A percentile compares a stretch with the other conserved stretches of the same genome.
These are phyloP conservation scores for Apamea crenata DNA, from an alignment of 2,888 invertebrate genomes.

Conservation along the genomic window DNA sequence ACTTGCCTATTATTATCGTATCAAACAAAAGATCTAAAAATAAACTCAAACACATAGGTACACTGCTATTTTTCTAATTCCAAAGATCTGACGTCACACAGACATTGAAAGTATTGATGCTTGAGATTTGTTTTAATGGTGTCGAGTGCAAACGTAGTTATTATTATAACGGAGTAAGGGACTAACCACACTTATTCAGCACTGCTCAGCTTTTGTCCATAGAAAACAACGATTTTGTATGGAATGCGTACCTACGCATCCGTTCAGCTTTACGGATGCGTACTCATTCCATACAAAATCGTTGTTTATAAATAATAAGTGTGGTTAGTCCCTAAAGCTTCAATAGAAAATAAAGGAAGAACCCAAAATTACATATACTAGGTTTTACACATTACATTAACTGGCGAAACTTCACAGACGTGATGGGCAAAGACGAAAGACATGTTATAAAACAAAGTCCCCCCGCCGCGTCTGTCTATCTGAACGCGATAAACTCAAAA, in stretches of 20 bases:
- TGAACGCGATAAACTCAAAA: not conserved
- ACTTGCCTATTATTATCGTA: not conserved
- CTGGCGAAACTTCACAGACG: too few species aligned
- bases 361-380: too few species aligned
- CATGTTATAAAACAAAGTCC: not conserved
- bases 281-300: too few species aligned
- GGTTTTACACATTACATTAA: not conserved
- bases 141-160: not conserved
- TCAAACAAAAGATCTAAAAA: constrained; percentile 21
- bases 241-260: too few species aligned
- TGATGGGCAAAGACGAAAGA: too few species aligned
- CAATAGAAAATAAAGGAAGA: not conserved
- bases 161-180: not conserved
- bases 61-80: constrained; percentile 11
- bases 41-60: constrained; percentile 18
- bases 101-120: constrained; percentile 1
- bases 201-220: too few species aligned
- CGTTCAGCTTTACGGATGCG: too few species aligned
- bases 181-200: too few species aligned
- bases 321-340: not conserved
- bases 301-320: too few species aligned
- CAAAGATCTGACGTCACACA: constrained; percentile 8
- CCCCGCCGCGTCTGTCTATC: not conserved
- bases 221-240: too few species aligned
- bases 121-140: not conserved